Conservation (phyloP, 2,888 invertebrate genomes). For the Leptothorax acervorum region DNA sequence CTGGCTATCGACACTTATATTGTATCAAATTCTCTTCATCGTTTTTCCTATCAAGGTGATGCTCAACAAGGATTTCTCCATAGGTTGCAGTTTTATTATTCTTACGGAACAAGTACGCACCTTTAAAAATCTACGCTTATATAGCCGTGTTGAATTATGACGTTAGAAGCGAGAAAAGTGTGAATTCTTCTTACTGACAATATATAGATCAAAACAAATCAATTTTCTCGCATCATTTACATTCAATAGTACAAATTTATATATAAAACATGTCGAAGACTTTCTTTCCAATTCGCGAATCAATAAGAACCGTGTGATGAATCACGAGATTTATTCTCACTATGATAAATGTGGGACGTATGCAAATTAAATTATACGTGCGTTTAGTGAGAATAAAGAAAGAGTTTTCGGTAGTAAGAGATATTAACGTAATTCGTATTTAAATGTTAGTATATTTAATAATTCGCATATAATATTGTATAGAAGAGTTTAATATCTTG, state of each 20-base stretch:
- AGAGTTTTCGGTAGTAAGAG: neutral
- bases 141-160: neutral
- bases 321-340: neutral
- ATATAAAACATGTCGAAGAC: neutral
- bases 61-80: constrained; percentile 86
- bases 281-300: neutral
- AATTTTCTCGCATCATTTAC: neutral
- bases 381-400: neutral
- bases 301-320: neutral
- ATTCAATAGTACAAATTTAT: neutral
- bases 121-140: neutral
- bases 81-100: constrained; percentile 87
- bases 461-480: neutral
- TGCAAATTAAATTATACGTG: neutral
- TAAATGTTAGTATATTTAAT: neutral
- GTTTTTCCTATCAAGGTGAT: constrained; percentile 85
- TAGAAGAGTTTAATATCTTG: neutral
- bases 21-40: constrained; percentile 84
- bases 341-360: neutral
- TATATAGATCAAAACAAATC: neutral
- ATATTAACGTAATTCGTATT: neutral
- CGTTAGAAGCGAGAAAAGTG: neutral
- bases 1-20: constrained; percentile 81
- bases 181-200: neutral
- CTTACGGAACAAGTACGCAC: constrained; percentile 87